Evolutionary conservation across 1,140 invertebrate species (phyloP).

Genomic region (Pygmarrhopalites habei): DNA sequence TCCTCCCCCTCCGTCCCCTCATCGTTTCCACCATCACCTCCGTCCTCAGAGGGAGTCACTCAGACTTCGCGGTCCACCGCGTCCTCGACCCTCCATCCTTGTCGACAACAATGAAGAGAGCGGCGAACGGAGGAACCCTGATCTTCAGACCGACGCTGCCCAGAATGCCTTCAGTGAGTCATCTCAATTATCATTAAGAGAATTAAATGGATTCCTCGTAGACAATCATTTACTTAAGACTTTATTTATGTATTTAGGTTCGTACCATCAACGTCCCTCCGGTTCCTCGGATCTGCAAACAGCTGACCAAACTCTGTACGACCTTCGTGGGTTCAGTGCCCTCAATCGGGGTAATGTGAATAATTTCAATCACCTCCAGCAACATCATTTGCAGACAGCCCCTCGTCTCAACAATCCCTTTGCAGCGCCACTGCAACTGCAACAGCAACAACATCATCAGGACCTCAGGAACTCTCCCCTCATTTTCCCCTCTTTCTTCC

Average conservation of each 20-base stretch:
- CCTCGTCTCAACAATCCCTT: conserved; percentile 15
- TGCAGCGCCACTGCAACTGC: conserved; percentile 13
- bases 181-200: not conserved
- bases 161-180: not conserved
- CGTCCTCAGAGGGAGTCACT: not conserved
- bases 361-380: no score
- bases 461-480: conserved; percentile 25
- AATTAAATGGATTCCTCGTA: no score
- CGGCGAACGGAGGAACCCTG: not conserved
- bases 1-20: conserved; percentile 3
- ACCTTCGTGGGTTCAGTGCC: conserved; percentile 29
- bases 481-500: conserved; percentile 37
- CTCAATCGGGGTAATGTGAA: no score
- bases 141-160: not conserved
- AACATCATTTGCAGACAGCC: no score
- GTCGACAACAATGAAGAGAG: not conserved
- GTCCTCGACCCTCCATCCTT: not conserved
- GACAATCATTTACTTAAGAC: not conserved
- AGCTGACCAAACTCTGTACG: conserved; percentile 36
- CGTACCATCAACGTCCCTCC: no score
- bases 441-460: conserved; percentile 7
- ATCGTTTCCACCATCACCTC: not conserved
- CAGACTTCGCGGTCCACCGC: not conserved
- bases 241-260: no score
- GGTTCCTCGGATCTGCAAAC: conserved; percentile 24